A percentile compares a stretch with the other conserved stretches of the same genome.
Evolutionary conservation across 1,140 invertebrate species (phyloP).

Genomic region (Pantala flavescens): DNA sequence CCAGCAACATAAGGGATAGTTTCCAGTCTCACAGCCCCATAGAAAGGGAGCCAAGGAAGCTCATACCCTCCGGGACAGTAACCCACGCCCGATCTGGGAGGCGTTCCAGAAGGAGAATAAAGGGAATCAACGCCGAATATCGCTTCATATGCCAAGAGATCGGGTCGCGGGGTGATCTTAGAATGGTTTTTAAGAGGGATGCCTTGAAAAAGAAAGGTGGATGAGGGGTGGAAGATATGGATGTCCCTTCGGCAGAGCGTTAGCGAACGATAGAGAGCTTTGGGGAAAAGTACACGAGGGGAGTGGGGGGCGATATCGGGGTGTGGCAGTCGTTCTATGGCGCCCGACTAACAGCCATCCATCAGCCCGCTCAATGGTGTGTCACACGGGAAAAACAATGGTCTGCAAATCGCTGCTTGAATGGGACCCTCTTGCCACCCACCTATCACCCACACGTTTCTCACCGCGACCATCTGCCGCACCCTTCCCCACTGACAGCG

Average conservation of each 20-base stretch:
- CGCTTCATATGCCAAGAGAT: not conserved
- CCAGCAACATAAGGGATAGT: conserved; percentile 4
- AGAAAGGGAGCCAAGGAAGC: not conserved
- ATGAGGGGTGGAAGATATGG: not conserved
- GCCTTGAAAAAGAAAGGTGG: too few relatives aligned
- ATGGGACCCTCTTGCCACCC: not conserved
- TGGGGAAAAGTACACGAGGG: not conserved
- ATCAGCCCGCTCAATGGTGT: not conserved
- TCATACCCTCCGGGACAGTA: not conserved
- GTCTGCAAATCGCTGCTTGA: not conserved
- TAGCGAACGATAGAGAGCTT: not conserved
- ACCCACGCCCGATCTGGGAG: not conserved
- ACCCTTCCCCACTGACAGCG: too few relatives aligned
- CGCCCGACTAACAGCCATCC: not conserved
- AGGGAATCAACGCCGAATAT: not conserved
- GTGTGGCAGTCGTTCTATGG: not conserved
- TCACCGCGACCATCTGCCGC: too few relatives aligned
- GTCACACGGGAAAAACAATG: not conserved
- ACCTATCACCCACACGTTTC: not conserved
- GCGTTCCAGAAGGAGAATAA: not conserved
- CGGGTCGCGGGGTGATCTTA: not conserved
- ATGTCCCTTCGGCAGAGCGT: not conserved
- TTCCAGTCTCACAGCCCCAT: not conserved
- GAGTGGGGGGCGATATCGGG: not conserved
- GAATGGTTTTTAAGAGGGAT: not conserved